A percentile compares a stretch with the other conserved stretches of the same genome.
These are phyloP conservation scores for Ceratosolen fusciceps DNA, from an alignment of 1,140 invertebrate species.

Conservation along the genomic window DNA sequence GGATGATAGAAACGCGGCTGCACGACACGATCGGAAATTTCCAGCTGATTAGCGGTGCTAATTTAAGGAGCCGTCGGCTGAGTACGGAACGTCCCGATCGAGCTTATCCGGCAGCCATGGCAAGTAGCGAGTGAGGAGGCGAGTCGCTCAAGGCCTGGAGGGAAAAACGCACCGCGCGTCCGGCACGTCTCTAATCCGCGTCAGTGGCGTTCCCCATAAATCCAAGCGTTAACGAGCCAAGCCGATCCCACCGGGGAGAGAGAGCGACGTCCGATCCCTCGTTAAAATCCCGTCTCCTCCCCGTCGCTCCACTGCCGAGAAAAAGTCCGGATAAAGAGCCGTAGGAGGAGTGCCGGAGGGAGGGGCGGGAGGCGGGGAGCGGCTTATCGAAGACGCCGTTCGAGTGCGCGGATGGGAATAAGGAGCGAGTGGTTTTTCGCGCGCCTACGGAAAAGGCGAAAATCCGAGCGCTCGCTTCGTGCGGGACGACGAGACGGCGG, in stretches of 20 bases:
- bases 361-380: too few species aligned
- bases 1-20: not conserved
- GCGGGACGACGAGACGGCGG: not conserved
- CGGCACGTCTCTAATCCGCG: not conserved
- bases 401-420: constrained; percentile 17
- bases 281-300: constrained; percentile 46
- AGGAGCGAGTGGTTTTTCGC: constrained; percentile 23
- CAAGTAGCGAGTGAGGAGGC: not conserved
- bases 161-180: not conserved
- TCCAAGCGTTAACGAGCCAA: constrained; percentile 47
- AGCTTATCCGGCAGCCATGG: not conserved
- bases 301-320: not conserved
- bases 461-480: not conserved
- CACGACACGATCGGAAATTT: not conserved
- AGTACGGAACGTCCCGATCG: not conserved
- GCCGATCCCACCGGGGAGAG: constrained; percentile 46
- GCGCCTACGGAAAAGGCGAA: constrained; percentile 39
- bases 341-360: too few species aligned
- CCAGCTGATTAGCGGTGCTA: not conserved
- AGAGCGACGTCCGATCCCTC: constrained; percentile 50
- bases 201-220: constrained; percentile 45
- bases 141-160: not conserved
- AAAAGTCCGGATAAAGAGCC: not conserved
- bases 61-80: not conserved
- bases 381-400: constrained; percentile 45